Conservation (phyloP, 2,113 vertebrate genomes). For the Daphoenositta chrysoptera region DNA sequence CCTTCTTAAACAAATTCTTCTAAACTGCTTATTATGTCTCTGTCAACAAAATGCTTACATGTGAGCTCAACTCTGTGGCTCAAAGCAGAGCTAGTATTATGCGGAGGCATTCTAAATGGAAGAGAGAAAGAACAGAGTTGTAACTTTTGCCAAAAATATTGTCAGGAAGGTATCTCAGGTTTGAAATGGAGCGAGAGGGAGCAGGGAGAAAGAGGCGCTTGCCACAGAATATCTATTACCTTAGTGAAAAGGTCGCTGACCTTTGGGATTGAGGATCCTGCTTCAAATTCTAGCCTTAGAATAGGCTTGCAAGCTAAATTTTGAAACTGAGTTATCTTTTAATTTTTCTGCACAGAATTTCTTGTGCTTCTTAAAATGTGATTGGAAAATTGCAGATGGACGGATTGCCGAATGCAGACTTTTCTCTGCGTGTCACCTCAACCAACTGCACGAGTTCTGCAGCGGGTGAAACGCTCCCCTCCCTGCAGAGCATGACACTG, state of each 20-base stretch:
- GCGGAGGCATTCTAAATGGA: not conserved
- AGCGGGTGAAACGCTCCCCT: accelerated
- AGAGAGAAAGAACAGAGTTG: not conserved
- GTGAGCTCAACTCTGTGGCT: not conserved
- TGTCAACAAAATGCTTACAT: constrained; percentile 62
- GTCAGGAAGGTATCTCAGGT: not conserved
- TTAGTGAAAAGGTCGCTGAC: not conserved
- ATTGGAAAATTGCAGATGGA: not conserved
- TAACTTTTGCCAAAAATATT: not conserved
- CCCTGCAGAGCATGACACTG: not conserved
- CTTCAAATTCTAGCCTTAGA: not conserved
- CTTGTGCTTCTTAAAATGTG: not conserved
- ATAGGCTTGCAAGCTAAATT: not conserved
- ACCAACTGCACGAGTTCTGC: not conserved
- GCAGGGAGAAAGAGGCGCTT: not conserved
- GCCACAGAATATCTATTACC: not conserved
- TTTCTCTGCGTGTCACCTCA: not conserved
- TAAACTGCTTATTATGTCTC: constrained; percentile 63
- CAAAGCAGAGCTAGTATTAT: not conserved
- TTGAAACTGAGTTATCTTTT: not conserved
- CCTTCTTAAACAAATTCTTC: constrained; percentile 64
- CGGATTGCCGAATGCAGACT: not conserved
- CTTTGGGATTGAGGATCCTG: not conserved
- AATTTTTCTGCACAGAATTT: not conserved
- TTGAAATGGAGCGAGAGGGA: not conserved